Evolutionary conservation across 2,113 vertebrate genomes (phyloP).

Genomic region (Lipophrys pholis): DNA sequence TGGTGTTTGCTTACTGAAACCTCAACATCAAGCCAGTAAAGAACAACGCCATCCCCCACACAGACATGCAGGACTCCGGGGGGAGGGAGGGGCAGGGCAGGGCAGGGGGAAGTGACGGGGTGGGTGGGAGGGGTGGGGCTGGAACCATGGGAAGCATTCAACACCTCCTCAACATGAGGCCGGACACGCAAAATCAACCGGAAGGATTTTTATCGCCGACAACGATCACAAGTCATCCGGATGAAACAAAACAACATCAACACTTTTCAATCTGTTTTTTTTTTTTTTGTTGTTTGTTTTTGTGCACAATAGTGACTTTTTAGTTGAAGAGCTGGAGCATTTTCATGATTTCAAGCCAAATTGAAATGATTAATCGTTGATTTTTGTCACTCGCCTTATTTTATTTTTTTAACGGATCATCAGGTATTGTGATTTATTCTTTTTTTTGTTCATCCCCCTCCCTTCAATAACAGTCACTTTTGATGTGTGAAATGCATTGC

Average conservation of each 20-base stretch:
- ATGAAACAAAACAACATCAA: slow-evolving; percentile 65
- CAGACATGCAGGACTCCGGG: slow-evolving; percentile 33
- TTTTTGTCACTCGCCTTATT: slow-evolving; percentile 72
- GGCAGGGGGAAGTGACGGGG: background rate
- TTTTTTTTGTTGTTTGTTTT: slow-evolving; percentile 27
- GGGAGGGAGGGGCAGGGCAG: background rate
- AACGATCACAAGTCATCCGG: slow-evolving; percentile 41
- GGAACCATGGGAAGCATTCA: slow-evolving; percentile 15
- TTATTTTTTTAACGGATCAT: slow-evolving; percentile 44
- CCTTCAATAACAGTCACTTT: slow-evolving; percentile 32
- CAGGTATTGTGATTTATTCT: slow-evolving; percentile 59
- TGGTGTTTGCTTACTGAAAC: slow-evolving; percentile 66
- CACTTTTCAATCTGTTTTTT: slow-evolving; percentile 28
- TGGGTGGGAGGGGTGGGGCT: slow-evolving; percentile 4
- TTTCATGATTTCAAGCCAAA: slow-evolving; percentile 65
- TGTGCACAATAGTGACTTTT: slow-evolving; percentile 56
- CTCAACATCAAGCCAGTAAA: slow-evolving; percentile 71
- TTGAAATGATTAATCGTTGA: slow-evolving; percentile 45
- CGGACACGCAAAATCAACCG: slow-evolving; percentile 36
- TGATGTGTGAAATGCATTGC: slow-evolving; percentile 48
- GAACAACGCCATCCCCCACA: slow-evolving; percentile 50
- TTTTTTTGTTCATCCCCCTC: background rate
- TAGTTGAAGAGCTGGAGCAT: slow-evolving; percentile 53
- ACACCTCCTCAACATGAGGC: slow-evolving; percentile 33
- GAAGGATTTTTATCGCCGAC: slow-evolving; percentile 32